A percentile compares a stretch with the other conserved stretches of the same genome.
Evolutionary conservation across 2,797 vertebrate species (phyloP).

Genomic region (Apogon talboti): DNA sequence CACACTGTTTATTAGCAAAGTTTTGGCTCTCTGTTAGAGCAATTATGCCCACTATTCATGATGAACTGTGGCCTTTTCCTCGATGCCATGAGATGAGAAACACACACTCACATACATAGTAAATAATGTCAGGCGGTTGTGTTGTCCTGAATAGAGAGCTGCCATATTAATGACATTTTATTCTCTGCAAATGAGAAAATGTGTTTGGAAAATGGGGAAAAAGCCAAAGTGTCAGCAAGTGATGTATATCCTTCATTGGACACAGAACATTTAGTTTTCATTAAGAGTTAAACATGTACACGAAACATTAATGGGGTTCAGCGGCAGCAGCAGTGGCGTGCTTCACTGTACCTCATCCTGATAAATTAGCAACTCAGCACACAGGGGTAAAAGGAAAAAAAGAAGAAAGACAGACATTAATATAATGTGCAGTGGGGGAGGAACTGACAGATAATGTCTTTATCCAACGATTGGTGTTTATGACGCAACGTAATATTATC

Average conservation of each 20-base stretch:
- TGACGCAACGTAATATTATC: conserved; percentile 74
- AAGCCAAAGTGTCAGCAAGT: conserved; percentile 79
- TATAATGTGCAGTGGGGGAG: conserved; percentile 67
- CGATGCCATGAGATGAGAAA: conserved; percentile 34
- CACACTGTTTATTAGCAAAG: conserved; percentile 74
- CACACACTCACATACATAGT: conserved; percentile 43
- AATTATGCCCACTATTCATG: conserved; percentile 68
- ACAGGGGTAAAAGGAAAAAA: conserved; percentile 47
- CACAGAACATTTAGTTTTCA: conserved; percentile 99
- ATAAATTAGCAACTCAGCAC: conserved; percentile 82
- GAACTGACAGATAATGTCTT: conserved; percentile 75
- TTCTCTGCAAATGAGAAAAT: conserved; percentile 60
- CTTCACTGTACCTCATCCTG: conserved; percentile 77
- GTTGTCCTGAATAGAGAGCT: conserved; percentile 50
- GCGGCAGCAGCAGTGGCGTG: conserved; percentile 70
- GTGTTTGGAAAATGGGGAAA: conserved; percentile 64
- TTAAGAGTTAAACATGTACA: conserved; percentile 98
- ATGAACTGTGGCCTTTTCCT: conserved; percentile 67
- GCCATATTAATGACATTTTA: conserved; percentile 62
- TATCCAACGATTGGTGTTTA: conserved; percentile 75
- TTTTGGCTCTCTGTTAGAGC: conserved; percentile 64
- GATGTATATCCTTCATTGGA: conserved; percentile 96
- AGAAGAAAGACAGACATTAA: conserved; percentile 71
- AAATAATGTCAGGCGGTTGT: conserved; percentile 56
- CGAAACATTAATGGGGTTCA: conserved; percentile 93